A percentile compares a stretch with the other conserved stretches of the same genome.
Evolutionary conservation across 2,113 vertebrate species (phyloP).

Genomic region (Brienomyrus longianalis): DNA sequence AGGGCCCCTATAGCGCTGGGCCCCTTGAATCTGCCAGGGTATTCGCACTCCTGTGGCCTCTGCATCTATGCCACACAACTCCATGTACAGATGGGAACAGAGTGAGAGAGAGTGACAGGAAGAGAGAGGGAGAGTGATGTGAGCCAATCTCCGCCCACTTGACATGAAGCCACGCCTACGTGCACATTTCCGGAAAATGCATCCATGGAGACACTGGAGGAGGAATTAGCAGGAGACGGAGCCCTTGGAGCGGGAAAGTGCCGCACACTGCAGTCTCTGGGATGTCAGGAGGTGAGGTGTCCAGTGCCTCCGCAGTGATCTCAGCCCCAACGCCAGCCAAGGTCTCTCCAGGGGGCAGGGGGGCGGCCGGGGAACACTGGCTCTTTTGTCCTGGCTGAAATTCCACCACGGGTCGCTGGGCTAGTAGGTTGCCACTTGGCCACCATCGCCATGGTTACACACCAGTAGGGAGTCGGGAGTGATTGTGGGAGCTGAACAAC

Average conservation of each 20-base stretch:
- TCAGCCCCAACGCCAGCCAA: background rate
- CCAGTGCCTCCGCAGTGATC: background rate
- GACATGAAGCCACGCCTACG: background rate
- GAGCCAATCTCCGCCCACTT: background rate
- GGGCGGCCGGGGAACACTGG: constrained; percentile 34
- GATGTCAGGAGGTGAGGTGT: background rate
- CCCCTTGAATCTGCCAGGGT: background rate
- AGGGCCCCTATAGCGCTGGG: background rate
- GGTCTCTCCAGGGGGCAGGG: background rate
- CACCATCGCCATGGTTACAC: constrained; percentile 54
- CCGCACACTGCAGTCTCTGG: too few relatives aligned
- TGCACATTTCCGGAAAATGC: background rate
- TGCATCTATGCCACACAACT: background rate
- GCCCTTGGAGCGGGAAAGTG: background rate
- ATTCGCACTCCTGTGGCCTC: background rate
- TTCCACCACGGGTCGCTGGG: constrained; percentile 40
- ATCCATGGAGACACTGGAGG: background rate
- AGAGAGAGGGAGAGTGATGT: background rate
- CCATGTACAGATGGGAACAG: background rate
- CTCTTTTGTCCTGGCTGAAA: constrained; percentile 49
- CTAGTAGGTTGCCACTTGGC: constrained; percentile 42
- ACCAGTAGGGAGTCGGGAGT: constrained; percentile 7
- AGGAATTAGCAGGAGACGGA: background rate
- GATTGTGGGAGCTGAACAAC: constrained; percentile 31
- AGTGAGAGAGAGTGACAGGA: background rate